Evolutionary conservation across 2,888 invertebrate genomes (phyloP).

Genomic region (Drosophila stalkeri): DNA sequence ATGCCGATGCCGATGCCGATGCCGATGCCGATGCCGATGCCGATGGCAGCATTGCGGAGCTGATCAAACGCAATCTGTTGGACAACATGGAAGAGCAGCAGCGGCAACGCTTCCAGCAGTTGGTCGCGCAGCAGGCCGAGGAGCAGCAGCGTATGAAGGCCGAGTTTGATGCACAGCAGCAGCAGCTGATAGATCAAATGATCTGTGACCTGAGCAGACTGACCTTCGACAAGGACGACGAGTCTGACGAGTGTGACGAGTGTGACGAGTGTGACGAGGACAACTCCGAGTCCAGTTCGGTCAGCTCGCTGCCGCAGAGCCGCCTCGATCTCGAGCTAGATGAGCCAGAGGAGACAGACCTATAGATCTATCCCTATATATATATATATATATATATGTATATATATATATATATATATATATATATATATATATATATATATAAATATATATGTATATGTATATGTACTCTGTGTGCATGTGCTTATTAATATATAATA

Average conservation of each 20-base stretch:
- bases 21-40: neutral
- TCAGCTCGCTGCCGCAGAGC: conserved; percentile 38
- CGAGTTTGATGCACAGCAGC: conserved; percentile 48
- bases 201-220: conserved; percentile 24
- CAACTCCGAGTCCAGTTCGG: conserved; percentile 23
- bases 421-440: neutral
- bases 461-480: conserved; percentile 2
- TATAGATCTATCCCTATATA: too few relatives aligned
- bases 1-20: neutral
- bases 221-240: conserved; percentile 3
- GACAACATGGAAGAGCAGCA: conserved; percentile 40
- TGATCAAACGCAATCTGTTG: conserved; percentile 25
- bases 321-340: conserved; percentile 10
- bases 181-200: conserved; percentile 47
- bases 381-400: neutral
- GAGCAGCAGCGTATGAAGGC: conserved; percentile 55
- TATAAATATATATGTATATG: too few relatives aligned
- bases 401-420: neutral
- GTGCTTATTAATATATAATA: neutral
- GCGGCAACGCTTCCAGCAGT: conserved; percentile 31
- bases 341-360: neutral
- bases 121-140: conserved; percentile 45
- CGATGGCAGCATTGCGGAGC: neutral
- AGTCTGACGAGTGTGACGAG: conserved; percentile 9
- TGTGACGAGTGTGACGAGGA: conserved; percentile 6